These are phyloP conservation scores for Thereva nobilitata DNA, from an alignment of 2,888 invertebrate species.

Conservation along the genomic window DNA sequence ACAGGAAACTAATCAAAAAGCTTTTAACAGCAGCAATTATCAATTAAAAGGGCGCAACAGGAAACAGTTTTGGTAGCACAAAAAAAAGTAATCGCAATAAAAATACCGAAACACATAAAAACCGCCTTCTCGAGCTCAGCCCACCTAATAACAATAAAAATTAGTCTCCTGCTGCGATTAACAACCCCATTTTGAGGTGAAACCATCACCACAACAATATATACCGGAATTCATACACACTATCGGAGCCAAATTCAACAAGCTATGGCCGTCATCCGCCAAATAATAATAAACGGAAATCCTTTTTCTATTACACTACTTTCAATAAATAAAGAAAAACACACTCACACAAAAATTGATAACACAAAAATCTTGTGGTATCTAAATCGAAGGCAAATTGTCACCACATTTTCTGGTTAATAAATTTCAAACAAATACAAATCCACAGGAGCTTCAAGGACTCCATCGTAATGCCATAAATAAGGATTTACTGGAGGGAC, in stretches of 20 bases:
- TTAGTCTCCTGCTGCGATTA: slow-evolving; percentile 40
- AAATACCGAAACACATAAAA: slow-evolving; percentile 35
- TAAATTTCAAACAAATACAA: slow-evolving; percentile 33
- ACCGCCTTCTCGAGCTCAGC: slow-evolving; percentile 15
- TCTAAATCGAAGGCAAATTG: slow-evolving; percentile 22
- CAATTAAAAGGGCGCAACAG: slow-evolving; percentile 38
- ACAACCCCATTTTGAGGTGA: slow-evolving; percentile 31
- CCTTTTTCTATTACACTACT: too few species aligned
- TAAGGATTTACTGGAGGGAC: slow-evolving; percentile 18
- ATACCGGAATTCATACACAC: slow-evolving; percentile 15
- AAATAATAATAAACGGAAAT: slow-evolving; percentile 13
- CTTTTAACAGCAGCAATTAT: slow-evolving; percentile 39
- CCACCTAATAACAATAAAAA: slow-evolving; percentile 40
- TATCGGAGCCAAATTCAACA: not conserved
- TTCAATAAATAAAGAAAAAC: too few species aligned
- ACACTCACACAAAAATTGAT: slow-evolving; percentile 2
- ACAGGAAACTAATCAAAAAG: slow-evolving; percentile 39
- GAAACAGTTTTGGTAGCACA: slow-evolving; percentile 18
- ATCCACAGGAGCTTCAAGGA: not conserved
- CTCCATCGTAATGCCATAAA: slow-evolving; percentile 31
- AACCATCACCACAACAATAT: not conserved
- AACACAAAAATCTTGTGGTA: slow-evolving; percentile 12
- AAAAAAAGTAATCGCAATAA: slow-evolving; percentile 39
- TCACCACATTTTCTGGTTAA: slow-evolving; percentile 35
- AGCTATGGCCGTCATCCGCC: slow-evolving; percentile 7